phyloP scores from a whole-genome alignment of 2,113 vertebrate species.

The Mesoclemmys tuberculata region DNA sequence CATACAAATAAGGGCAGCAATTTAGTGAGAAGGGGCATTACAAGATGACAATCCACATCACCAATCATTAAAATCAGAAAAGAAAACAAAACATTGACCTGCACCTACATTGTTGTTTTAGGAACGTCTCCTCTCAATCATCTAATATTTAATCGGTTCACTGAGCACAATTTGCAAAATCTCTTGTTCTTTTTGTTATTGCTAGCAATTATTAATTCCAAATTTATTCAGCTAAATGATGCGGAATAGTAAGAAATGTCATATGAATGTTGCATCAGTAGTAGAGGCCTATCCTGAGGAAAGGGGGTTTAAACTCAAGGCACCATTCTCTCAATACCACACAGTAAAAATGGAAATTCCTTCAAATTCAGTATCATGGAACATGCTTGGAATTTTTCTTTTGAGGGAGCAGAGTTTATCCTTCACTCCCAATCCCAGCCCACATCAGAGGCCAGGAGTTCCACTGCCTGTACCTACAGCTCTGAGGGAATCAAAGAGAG shows the following conservation, averaged over 20 bases:
- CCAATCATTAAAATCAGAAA: not conserved
- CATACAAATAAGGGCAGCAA: not conserved
- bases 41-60: not conserved
- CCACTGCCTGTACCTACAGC: not conserved
- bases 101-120: not conserved
- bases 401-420: not conserved
- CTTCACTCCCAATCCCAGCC: not conserved
- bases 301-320: not conserved
- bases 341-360: not conserved
- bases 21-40: not conserved
- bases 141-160: not conserved
- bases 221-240: not conserved
- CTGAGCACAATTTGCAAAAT: slow-evolving; percentile 29
- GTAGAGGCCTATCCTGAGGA: not conserved
- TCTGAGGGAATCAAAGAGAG: not conserved
- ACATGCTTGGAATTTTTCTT: not conserved
- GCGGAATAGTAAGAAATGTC: not conserved
- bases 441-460: not conserved
- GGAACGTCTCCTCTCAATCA: not conserved
- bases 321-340: not conserved
- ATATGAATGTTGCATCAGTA: not conserved
- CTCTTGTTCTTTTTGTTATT: slow-evolving; percentile 6
- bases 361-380: not conserved
- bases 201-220: not conserved
- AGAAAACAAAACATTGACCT: not conserved